A percentile compares a stretch with the other conserved stretches of the same genome.
These are phyloP conservation scores for Pantelozetes paolii DNA, from an alignment of 2,888 invertebrate genomes.

Conservation along the genomic window DNA sequence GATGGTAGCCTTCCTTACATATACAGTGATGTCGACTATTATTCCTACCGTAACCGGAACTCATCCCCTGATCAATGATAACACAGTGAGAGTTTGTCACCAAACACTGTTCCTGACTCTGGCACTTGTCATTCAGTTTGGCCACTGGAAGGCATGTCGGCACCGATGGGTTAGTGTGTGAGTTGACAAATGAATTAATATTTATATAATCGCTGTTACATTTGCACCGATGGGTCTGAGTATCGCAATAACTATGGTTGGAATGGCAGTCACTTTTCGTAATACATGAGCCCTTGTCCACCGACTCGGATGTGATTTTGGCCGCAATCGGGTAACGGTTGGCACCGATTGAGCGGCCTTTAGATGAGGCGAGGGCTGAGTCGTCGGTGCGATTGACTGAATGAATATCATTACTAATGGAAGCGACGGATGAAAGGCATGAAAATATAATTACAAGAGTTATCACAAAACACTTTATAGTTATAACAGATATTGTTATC, in stretches of 20 bases:
- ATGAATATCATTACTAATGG: conserved; percentile 16
- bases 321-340: background rate
- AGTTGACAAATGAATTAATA: background rate
- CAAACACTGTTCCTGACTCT: conserved; percentile 33
- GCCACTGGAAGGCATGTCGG: conserved; percentile 32
- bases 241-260: conserved; percentile 13
- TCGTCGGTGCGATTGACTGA: background rate
- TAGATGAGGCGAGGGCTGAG: background rate
- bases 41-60: background rate
- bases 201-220: conserved; percentile 24
- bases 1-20: conserved; percentile 34
- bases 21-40: conserved; percentile 29
- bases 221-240: conserved; percentile 9
- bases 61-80: background rate
- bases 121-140: conserved; percentile 35
- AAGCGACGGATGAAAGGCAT: conserved; percentile 22
- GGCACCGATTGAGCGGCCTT: background rate
- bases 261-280: conserved; percentile 16
- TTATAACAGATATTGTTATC: background rate
- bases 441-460: conserved; percentile 13
- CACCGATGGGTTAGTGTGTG: too few species aligned
- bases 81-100: conserved; percentile 27
- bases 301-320: background rate
- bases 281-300: background rate
- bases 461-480: conserved; percentile 32